phyloP scores from a whole-genome alignment of 2,113 vertebrate species.

The Clarias gariepinus region DNA sequence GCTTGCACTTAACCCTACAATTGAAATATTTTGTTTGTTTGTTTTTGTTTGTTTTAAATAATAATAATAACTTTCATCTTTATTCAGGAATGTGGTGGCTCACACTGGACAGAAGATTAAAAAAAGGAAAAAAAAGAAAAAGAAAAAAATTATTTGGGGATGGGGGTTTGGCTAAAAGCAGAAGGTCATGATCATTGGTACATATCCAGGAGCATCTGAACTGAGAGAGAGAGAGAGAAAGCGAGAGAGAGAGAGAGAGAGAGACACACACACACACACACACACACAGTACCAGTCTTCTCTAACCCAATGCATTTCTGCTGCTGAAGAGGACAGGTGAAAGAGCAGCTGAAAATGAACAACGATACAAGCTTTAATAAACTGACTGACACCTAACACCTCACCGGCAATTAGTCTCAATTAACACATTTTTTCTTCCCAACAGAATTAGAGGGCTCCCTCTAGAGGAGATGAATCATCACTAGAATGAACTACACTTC shows the following conservation, averaged over 20 bases:
- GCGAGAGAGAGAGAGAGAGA: conserved; percentile 8
- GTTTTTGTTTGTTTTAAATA: too few species aligned
- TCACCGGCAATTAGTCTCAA: conserved; percentile 70
- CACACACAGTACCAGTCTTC: conserved; percentile 51
- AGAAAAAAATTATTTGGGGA: background rate
- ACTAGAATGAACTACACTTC: conserved; percentile 44
- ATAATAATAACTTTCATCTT: background rate
- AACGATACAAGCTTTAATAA: background rate
- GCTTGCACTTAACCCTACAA: background rate
- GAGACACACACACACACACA: conserved; percentile 26
- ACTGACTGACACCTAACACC: conserved; percentile 46
- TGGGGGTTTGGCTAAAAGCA: background rate
- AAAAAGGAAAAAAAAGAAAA: background rate
- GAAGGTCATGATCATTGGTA: background rate
- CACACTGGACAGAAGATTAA: background rate
- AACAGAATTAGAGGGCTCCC: conserved; percentile 73
- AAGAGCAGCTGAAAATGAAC: conserved; percentile 52
- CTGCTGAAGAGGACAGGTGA: conserved; percentile 55
- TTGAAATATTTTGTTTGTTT: background rate
- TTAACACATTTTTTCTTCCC: conserved; percentile 62
- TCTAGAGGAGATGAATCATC: conserved; percentile 69
- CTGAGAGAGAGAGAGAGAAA: conserved; percentile 15
- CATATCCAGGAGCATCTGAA: conserved; percentile 35
- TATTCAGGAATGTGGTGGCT: background rate
- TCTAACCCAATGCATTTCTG: conserved; percentile 50